Percentiles rank a stretch among this genome's conserved stretches.
Evolutionary conservation across 2,888 invertebrate species (phyloP).

Genomic region (Polyommatus icarus): DNA sequence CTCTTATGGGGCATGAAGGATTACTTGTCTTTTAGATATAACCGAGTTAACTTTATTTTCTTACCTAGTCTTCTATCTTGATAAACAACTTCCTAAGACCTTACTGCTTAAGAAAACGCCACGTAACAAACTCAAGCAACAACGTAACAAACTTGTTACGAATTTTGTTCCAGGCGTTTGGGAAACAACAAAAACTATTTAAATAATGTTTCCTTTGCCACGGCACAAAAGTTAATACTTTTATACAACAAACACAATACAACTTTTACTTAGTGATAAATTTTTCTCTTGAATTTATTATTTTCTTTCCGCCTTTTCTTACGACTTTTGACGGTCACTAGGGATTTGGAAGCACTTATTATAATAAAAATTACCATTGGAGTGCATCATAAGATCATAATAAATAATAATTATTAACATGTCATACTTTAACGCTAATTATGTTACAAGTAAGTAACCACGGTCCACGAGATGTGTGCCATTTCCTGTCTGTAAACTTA

Average conservation of each 20-base stretch:
- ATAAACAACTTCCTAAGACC: background rate
- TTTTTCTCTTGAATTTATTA: background rate
- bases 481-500: too few relatives aligned
- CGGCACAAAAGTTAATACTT: background rate
- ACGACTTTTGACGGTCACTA: background rate
- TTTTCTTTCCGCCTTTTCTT: background rate
- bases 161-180: background rate
- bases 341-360: background rate
- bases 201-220: background rate
- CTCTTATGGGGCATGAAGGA: too few relatives aligned
- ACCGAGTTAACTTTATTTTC: background rate
- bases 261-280: background rate
- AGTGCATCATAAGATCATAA: too few relatives aligned
- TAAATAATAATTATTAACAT: too few relatives aligned
- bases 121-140: background rate
- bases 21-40: too few relatives aligned
- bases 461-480: too few relatives aligned
- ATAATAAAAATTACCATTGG: background rate
- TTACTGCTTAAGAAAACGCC: background rate
- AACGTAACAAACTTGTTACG: background rate
- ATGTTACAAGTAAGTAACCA: too few relatives aligned
- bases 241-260: background rate
- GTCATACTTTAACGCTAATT: too few relatives aligned
- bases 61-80: background rate
- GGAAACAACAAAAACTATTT: constrained; percentile 14